Evolutionary conservation across 2,113 vertebrate species (phyloP), one percentile per base, ranked within the genome.

Genomic region (Microtus ochrogaster): DNA sequence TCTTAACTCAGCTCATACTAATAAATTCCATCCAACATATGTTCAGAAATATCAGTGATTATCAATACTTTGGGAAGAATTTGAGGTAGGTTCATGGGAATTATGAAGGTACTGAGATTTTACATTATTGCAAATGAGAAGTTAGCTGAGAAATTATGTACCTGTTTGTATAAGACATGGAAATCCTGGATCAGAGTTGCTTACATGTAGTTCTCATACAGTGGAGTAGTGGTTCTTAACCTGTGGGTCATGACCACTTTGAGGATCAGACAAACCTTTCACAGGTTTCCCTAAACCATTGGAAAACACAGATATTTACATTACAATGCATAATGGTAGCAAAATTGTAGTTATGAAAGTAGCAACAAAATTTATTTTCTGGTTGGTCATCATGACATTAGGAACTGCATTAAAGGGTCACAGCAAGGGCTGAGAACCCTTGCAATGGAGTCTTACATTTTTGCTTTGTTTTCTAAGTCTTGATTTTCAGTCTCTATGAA

Each of bases 11-110:
- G 26, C 72, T n/a, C 8, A 81, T 76, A 41, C n/a, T 36, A 58
- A 30, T 89, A 41, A 55, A 58, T 30, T 52, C 39, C 24, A 92
- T 26, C 7, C 26, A 81, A 49, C 7, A 63, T 72, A 55, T 63
- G 8, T 76, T 92, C 30, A 83, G 26, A 81, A 96, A 89, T 11
- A 9, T 79, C 41, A 63, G 0, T 85, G 17, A 52, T 13, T 17
- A 44, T 6, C 55, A 52, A 36, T 76, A 72, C 82, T 77, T 94
- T 24, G 81, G 26, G 41, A 16, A 81, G 76, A 72, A 4, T 63
- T 90, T 81, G 87, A 94, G 94, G 17, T 89, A 30, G 4, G n/a
- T n/a, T 92, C 81, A 52, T 95, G 11, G 79, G 85, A 16, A 89
- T 65, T 88, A 19, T 91, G 5, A 61, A 76, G 10, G 2, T 33